A percentile compares a stretch with the other conserved stretches of the same genome.
These are phyloP conservation scores for Linnaemya tessellans DNA, from an alignment of 2,888 invertebrate species.

Conservation along the genomic window DNA sequence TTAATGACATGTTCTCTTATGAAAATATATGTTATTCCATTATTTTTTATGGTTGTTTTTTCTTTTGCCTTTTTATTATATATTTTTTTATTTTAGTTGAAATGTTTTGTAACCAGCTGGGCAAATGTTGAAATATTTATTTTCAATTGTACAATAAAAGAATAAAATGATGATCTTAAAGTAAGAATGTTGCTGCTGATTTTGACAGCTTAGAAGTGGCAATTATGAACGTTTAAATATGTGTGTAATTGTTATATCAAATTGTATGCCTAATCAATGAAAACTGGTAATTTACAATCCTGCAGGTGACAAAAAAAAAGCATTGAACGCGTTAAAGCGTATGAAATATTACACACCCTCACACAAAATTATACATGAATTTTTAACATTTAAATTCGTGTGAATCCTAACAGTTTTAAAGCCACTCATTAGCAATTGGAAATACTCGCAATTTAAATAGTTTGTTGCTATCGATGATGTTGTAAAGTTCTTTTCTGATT, in stretches of 20 bases:
- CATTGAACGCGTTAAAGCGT: background rate
- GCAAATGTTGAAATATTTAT: slow-evolving; percentile 30
- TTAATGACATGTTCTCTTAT: slow-evolving; percentile 53
- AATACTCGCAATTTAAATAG: no score
- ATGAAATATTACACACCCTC: background rate
- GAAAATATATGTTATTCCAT: slow-evolving; percentile 30
- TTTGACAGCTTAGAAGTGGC: slow-evolving; percentile 36
- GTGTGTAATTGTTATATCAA: background rate
- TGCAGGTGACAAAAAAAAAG: background rate
- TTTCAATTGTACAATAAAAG: slow-evolving; percentile 10
- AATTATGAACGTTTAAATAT: background rate
- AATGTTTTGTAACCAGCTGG: slow-evolving; percentile 50
- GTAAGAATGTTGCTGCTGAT: slow-evolving; percentile 21
- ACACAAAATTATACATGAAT: no score
- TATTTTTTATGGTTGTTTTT: slow-evolving; percentile 11
- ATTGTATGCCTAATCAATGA: background rate
- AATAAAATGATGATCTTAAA: slow-evolving; percentile 11
- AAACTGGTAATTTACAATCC: background rate
- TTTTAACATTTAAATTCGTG: no score
- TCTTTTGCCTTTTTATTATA: background rate
- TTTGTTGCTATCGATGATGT: no score
- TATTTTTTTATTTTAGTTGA: slow-evolving; percentile 21
- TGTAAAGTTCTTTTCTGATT: no score
- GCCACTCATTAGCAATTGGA: no score
- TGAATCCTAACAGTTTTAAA: no score